A percentile compares a stretch with the other conserved stretches of the same genome.
Evolutionary conservation across 1,140 invertebrate genomes (phyloP).

Genomic region (Grapholita molesta): DNA sequence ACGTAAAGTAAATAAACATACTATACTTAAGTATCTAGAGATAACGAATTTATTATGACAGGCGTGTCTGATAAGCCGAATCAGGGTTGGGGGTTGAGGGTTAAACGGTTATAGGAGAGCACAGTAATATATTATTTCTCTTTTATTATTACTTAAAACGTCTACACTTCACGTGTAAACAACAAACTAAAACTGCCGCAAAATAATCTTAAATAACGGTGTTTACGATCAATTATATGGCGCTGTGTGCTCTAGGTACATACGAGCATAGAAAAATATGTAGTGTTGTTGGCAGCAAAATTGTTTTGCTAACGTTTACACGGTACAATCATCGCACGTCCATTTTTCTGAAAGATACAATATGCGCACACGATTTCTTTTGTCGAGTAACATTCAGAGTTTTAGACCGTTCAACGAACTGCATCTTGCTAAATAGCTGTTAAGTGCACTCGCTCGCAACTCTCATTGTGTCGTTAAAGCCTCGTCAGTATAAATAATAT

Average conservation of each 20-base stretch:
- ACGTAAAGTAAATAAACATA: not conserved
- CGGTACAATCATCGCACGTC: not conserved
- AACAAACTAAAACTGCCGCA: not conserved
- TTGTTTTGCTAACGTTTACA: not conserved
- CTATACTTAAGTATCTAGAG: slow-evolving; percentile 2
- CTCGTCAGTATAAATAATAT: not conserved
- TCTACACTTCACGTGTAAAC: not conserved
- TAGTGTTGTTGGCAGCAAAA: not conserved
- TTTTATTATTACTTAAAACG: not conserved
- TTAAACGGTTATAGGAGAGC: not conserved
- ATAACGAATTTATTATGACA: not conserved
- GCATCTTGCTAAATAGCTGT: not conserved
- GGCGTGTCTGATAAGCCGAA: not conserved
- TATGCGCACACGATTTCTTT: not conserved
- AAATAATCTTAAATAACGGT: not conserved
- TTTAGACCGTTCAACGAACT: not conserved
- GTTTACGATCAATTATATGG: not conserved
- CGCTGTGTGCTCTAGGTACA: not conserved
- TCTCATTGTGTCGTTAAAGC: not conserved
- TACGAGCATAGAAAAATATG: not conserved
- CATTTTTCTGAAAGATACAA: not conserved
- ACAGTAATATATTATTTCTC: not conserved
- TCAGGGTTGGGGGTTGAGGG: not conserved
- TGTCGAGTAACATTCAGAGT: not conserved
- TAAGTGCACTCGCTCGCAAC: not conserved